These are phyloP conservation scores for Heliconius sara DNA, from an alignment of 2,888 invertebrate genomes.

Conservation along the genomic window DNA sequence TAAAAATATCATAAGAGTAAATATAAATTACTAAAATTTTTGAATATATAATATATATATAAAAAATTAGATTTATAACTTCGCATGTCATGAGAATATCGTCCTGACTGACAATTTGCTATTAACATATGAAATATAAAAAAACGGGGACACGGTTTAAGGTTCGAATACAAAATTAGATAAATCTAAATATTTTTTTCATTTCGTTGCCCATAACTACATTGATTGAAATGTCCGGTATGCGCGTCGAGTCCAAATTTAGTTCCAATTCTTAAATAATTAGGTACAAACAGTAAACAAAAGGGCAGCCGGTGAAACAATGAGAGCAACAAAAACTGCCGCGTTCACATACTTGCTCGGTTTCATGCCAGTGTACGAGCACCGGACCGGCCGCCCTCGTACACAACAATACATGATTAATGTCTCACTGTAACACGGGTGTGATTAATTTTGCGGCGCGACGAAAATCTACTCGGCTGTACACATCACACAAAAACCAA, in stretches of 20 bases:
- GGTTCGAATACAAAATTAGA: not conserved
- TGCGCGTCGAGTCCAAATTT: conserved; percentile 52
- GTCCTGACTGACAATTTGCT: not conserved
- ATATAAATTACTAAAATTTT: not conserved
- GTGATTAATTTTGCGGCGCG: conserved; percentile 69
- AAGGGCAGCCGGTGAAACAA: conserved; percentile 59
- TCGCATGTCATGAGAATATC: too few species aligned
- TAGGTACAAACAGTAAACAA: conserved; percentile 52
- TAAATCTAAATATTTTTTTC: not conserved
- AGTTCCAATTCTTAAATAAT: conserved; percentile 60
- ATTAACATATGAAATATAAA: not conserved
- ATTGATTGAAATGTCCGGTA: conserved; percentile 49
- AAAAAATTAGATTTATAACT: too few species aligned
- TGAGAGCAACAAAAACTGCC: conserved; percentile 58
- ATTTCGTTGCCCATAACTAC: conserved; percentile 1
- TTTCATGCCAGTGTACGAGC: conserved; percentile 50
- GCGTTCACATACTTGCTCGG: conserved; percentile 55
- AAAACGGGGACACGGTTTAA: not conserved
- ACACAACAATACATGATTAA: conserved; percentile 71
- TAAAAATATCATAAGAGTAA: not conserved
- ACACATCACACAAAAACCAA: conserved; percentile 58
- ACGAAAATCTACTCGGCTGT: conserved; percentile 55
- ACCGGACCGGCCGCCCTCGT: conserved; percentile 37
- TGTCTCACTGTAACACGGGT: conserved; percentile 61
- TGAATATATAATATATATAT: too few species aligned